A percentile compares a stretch with the other conserved stretches of the same genome.
phyloP scores from a whole-genome alignment of 2,797 vertebrate genomes.

The Notamacropus eugenii region DNA sequence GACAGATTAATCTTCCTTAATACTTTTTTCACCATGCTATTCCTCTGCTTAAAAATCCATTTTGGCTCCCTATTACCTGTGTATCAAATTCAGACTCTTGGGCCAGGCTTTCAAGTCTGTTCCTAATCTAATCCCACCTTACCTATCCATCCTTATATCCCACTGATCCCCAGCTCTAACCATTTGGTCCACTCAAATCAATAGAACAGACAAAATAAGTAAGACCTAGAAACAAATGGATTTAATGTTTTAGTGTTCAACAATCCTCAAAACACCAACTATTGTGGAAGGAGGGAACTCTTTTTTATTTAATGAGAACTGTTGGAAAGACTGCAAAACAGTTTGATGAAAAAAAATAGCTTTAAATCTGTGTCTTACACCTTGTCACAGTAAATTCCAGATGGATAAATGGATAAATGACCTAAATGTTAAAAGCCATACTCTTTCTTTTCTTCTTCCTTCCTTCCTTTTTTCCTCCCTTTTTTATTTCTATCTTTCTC shows the following conservation, averaged over 20 bases:
- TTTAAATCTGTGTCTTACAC: not conserved
- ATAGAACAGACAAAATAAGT: not conserved
- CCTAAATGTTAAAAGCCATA: not conserved
- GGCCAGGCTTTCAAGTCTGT: not conserved
- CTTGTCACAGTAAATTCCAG: not conserved
- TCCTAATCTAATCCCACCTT: not conserved
- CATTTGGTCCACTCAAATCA: not conserved
- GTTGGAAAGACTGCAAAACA: not conserved
- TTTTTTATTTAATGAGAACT: not conserved
- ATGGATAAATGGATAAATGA: not conserved
- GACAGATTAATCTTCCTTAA: not conserved
- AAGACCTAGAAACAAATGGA: not conserved
- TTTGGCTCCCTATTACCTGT: not conserved
- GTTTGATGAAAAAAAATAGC: not conserved
- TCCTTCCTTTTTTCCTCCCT: too few relatives aligned
- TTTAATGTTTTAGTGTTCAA: not conserved
- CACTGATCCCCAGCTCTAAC: not conserved
- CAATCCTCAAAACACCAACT: not conserved
- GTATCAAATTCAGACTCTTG: not conserved
- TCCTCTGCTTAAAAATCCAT: not conserved
- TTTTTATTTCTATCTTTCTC: too few relatives aligned
- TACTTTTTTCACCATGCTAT: not conserved
- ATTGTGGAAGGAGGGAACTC: not conserved
- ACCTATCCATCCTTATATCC: not conserved
- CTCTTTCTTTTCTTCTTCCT: not conserved